A percentile compares a stretch with the other conserved stretches of the same genome.
phyloP scores from a whole-genome alignment of 2,888 invertebrate species.

The Andrena bicolor region DNA sequence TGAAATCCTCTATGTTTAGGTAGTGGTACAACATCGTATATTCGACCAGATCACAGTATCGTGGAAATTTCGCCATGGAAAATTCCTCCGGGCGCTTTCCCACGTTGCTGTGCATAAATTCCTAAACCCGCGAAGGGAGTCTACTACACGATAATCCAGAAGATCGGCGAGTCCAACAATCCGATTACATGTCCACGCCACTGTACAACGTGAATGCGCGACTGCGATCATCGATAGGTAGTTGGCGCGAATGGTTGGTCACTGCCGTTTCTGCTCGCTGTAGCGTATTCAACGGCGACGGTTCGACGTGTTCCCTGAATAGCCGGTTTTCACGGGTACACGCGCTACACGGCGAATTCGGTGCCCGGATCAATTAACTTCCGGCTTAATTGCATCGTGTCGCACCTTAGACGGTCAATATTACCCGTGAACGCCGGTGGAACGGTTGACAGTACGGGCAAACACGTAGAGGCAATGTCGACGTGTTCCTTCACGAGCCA shows the following conservation, averaged over 20 bases:
- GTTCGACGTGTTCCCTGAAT: not conserved
- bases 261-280: not conserved
- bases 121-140: not conserved
- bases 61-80: not conserved
- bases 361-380: conserved; percentile 50
- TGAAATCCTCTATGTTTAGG: not conserved
- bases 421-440: conserved; percentile 32
- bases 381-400: conserved; percentile 59
- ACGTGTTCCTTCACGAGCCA: not conserved
- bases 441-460: conserved; percentile 21
- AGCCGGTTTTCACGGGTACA: not conserved
- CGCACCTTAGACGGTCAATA: conserved; percentile 47
- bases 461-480: not conserved
- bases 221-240: not conserved
- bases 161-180: conserved; percentile 36
- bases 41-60: not conserved
- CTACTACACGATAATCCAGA: conserved; percentile 3
- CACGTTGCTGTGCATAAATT: not conserved
- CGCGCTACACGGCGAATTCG: not conserved
- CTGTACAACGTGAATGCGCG: not conserved
- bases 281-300: not conserved
- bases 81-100: not conserved
- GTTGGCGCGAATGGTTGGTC: not conserved
- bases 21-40: not conserved
- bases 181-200: conserved; percentile 42